Percentiles rank a stretch among this genome's conserved stretches.
phyloP scores from a whole-genome alignment of 37 sponge, comb jelly and placozoan genomes.

The Cladorhizidae sp. region DNA sequence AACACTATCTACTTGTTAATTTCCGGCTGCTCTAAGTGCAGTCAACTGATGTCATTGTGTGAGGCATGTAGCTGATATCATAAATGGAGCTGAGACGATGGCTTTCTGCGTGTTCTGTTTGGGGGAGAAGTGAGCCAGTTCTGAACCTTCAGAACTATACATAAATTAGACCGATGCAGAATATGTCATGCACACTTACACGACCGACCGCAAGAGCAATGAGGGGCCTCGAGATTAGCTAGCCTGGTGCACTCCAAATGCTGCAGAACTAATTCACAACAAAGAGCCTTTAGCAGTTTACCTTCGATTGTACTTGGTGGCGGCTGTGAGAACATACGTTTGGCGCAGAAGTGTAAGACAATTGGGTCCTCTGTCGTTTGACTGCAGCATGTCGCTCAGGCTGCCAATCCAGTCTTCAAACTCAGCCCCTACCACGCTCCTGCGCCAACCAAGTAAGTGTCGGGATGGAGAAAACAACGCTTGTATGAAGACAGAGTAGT shows the following conservation, averaged over 20 bases:
- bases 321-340: slow-evolving; percentile 56
- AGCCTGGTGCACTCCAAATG: background rate
- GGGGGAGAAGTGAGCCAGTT: too few species aligned
- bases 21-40: too few species aligned
- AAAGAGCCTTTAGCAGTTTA: background rate
- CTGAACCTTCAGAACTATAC: background rate
- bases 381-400: slow-evolving; percentile 26
- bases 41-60: too few species aligned
- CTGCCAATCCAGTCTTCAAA: slow-evolving; percentile 51
- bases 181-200: too few species aligned
- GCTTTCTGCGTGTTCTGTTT: too few species aligned
- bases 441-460: slow-evolving; percentile 14
- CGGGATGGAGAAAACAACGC: background rate
- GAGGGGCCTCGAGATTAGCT: too few species aligned
- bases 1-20: too few species aligned
- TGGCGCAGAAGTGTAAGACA: slow-evolving; percentile 60
- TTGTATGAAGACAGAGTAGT: background rate
- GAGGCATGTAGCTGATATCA: too few species aligned
- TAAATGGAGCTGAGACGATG: too few species aligned
- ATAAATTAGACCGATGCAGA: background rate
- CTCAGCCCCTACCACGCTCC: slow-evolving; percentile 54
- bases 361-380: slow-evolving; percentile 46
- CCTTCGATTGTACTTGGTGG: slow-evolving; percentile 71
- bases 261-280: background rate
- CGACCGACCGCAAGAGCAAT: too few species aligned